Percentiles rank a stretch among this genome's conserved stretches.
Conservation (phyloP, 2,888 invertebrate species). For the Xestia xanthographa region DNA sequence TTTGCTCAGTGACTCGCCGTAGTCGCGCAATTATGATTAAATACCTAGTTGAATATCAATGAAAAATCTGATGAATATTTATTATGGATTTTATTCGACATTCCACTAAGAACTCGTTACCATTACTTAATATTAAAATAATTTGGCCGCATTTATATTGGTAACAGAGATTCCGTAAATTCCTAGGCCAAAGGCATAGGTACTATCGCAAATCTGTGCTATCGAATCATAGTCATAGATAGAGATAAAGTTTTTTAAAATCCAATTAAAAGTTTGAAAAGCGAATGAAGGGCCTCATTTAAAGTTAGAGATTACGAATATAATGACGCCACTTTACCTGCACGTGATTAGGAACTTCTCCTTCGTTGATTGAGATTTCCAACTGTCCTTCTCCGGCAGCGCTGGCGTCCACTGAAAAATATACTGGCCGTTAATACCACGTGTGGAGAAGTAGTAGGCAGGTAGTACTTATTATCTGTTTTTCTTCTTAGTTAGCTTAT, state of each 20-base stretch:
- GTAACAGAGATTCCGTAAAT: conserved; percentile 10
- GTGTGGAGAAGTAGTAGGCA: neutral
- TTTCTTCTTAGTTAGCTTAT: neutral
- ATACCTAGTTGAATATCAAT: conserved; percentile 19
- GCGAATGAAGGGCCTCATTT: conserved; percentile 42
- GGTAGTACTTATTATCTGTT: neutral
- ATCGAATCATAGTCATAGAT: neutral
- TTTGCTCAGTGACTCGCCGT: too few relatives aligned
- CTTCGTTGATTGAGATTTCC: conserved; percentile 99
- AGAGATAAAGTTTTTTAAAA: conserved; percentile 30
- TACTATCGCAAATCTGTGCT: neutral
- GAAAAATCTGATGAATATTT: conserved; percentile 32
- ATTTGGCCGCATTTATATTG: conserved; percentile 13
- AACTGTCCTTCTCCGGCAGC: conserved; percentile 99
- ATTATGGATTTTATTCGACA: conserved; percentile 16
- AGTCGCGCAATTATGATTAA: conserved; percentile 8
- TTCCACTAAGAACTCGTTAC: conserved; percentile 38
- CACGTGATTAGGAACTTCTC: conserved; percentile 99
- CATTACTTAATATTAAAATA: conserved; percentile 24
- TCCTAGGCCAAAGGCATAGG: neutral
- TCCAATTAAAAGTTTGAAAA: conserved; percentile 49
- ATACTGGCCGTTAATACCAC: neutral
- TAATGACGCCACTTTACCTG: conserved; percentile 86
- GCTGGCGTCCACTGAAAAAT: conserved; percentile 97
- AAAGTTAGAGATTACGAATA: conserved; percentile 44